Percentiles rank a stretch among this genome's conserved stretches.
Conservation (phyloP, 2,888 invertebrate species). For the Laothoe populi region DNA sequence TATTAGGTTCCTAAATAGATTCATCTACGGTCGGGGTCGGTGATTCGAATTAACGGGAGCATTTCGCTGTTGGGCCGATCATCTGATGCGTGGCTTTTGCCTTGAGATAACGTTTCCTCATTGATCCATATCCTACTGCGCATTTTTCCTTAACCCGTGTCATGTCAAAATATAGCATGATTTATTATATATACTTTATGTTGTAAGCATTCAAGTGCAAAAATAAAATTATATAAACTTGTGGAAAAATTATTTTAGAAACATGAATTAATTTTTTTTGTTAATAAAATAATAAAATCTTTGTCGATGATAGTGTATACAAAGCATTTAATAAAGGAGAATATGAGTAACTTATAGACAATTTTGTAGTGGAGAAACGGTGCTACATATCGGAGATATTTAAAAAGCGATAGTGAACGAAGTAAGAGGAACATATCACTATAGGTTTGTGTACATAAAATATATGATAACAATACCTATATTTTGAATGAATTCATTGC, state of each 20-base stretch:
- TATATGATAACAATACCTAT: not conserved
- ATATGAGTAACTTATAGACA: not conserved
- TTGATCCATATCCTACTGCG: conserved; percentile 37
- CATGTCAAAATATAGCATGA: conserved; percentile 18
- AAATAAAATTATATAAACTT: too few species aligned
- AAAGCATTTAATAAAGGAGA: too few species aligned
- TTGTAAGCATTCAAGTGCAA: not conserved
- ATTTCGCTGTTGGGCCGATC: conserved; percentile 62
- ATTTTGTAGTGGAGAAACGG: not conserved
- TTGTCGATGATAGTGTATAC: too few species aligned
- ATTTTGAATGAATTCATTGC: conserved; percentile 1
- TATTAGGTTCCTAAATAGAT: conserved; percentile 24
- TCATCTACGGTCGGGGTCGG: conserved; percentile 50
- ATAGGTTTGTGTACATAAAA: not conserved
- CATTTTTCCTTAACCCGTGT: conserved; percentile 36
- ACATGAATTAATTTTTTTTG: too few species aligned
- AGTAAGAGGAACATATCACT: too few species aligned
- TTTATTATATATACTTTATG: not conserved
- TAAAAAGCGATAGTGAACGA: not conserved
- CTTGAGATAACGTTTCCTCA: conserved; percentile 32
- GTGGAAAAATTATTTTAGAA: too few species aligned
- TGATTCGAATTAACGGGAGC: conserved; percentile 57
- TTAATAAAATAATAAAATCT: too few species aligned
- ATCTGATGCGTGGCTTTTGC: conserved; percentile 67
- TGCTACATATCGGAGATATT: not conserved